These are phyloP conservation scores for Sarcophaga rosellei DNA, from an alignment of 2,888 invertebrate genomes.

Conservation along the genomic window DNA sequence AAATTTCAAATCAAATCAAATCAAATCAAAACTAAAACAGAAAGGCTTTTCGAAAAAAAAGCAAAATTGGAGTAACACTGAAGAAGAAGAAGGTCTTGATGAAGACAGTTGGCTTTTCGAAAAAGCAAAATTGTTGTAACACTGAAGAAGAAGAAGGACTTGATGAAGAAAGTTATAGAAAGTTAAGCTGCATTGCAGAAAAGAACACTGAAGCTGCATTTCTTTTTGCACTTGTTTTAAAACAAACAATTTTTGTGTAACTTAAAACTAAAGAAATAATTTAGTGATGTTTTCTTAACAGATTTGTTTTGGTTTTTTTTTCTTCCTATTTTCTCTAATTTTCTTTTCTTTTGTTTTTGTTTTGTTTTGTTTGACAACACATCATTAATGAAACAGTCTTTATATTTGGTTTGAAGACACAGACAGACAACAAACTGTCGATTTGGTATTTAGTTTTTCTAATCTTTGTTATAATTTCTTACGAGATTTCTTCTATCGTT, in stretches of 20 bases:
- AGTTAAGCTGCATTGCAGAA: constrained; percentile 53
- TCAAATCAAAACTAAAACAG: not conserved
- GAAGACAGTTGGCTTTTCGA: not conserved
- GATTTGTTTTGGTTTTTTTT: not conserved
- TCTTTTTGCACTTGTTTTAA: constrained; percentile 31
- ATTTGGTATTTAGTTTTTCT: constrained; percentile 51
- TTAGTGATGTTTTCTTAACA: constrained; percentile 17
- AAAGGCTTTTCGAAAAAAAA: not conserved
- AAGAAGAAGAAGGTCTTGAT: not conserved
- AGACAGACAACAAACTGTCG: constrained; percentile 40
- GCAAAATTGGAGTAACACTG: constrained; percentile 8
- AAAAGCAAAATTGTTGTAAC: not conserved
- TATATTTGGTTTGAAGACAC: constrained; percentile 65
- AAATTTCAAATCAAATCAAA: not conserved
- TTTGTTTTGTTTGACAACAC: constrained; percentile 1
- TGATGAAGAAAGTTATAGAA: not conserved
- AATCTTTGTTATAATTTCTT: constrained; percentile 1
- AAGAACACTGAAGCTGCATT: constrained; percentile 37
- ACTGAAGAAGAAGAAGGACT: constrained; percentile 16
- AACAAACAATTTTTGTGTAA: constrained; percentile 18
- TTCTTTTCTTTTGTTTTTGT: not conserved
- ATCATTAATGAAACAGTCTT: constrained; percentile 63
- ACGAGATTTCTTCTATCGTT: too few species aligned
- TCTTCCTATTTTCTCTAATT: not conserved
- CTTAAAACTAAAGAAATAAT: constrained; percentile 52